These are phyloP conservation scores for Mesoligia furuncula DNA, from an alignment of 2,888 invertebrate genomes.

Conservation along the genomic window DNA sequence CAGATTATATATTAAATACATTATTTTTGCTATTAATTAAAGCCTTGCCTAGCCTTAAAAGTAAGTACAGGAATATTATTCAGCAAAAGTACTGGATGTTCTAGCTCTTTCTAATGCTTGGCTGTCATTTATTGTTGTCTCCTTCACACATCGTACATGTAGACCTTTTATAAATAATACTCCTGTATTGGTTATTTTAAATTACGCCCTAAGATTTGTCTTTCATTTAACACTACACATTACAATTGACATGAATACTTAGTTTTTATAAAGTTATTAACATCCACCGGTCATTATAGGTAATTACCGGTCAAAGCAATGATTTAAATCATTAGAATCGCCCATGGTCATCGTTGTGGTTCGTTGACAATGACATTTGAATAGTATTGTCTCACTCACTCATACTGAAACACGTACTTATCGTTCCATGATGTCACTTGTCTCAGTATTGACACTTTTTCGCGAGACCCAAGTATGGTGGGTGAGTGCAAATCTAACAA, in stretches of 20 bases:
- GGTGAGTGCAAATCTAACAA: neutral
- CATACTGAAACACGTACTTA: neutral
- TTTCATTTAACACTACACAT: conserved; percentile 38
- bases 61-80: conserved; percentile 30
- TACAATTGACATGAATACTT: conserved; percentile 59
- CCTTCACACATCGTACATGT: neutral
- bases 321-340: conserved; percentile 1
- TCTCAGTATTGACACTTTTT: neutral
- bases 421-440: neutral
- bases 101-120: neutral
- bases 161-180: conserved; percentile 24
- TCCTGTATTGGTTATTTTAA: conserved; percentile 23
- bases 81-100: conserved; percentile 9
- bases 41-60: conserved; percentile 43
- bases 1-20: conserved; percentile 30
- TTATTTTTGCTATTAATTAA: conserved; percentile 41
- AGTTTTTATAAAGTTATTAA: conserved; percentile 29
- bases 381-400: neutral
- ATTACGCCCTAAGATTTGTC: conserved; percentile 45
- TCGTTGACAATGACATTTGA: neutral
- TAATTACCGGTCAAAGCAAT: neutral
- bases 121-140: neutral
- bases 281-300: conserved; percentile 2
- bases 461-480: neutral
- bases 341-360: too few species aligned